phyloP scores from a whole-genome alignment of 92 coral and sea anemone species.

The Paragorgia papillata region DNA sequence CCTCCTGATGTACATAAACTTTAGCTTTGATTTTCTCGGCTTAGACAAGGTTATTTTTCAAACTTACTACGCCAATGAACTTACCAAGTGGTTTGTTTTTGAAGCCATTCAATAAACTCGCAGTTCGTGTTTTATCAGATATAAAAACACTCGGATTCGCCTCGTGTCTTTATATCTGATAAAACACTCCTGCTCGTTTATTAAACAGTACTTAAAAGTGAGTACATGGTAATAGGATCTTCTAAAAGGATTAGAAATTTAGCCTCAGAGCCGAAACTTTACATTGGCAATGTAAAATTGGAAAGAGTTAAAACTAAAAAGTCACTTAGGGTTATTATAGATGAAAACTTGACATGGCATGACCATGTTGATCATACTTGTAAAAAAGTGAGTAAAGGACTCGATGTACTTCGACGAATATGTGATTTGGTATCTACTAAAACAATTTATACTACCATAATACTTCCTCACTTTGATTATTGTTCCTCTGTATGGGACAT shows the following conservation, averaged over 20 bases:
- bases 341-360: slow-evolving; percentile 44
- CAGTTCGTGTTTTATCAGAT: no score
- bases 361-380: slow-evolving; percentile 7
- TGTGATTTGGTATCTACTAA: slow-evolving; percentile 42
- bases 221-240: slow-evolving; percentile 43
- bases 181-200: no score
- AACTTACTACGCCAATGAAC: no score
- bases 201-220: slow-evolving; percentile 46
- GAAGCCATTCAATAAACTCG: no score
- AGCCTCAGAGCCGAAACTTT: slow-evolving; percentile 6
- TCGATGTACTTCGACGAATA: slow-evolving; percentile 40
- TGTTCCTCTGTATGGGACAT: slow-evolving; percentile 52
- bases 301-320: slow-evolving; percentile 38
- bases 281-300: slow-evolving; percentile 20
- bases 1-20: no score
- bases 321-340: slow-evolving; percentile 44
- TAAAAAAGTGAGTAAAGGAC: slow-evolving; percentile 41
- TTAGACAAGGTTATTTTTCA: no score
- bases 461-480: slow-evolving; percentile 54
- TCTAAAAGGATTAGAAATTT: slow-evolving; percentile 15
- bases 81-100: no score
- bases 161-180: no score
- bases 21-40: no score
- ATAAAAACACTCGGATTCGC: no score
- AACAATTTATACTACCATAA: slow-evolving; percentile 43